Percentiles rank a stretch among this genome's conserved stretches.
Conservation (phyloP, 2,888 invertebrate genomes). For the Brachyptera putata region DNA sequence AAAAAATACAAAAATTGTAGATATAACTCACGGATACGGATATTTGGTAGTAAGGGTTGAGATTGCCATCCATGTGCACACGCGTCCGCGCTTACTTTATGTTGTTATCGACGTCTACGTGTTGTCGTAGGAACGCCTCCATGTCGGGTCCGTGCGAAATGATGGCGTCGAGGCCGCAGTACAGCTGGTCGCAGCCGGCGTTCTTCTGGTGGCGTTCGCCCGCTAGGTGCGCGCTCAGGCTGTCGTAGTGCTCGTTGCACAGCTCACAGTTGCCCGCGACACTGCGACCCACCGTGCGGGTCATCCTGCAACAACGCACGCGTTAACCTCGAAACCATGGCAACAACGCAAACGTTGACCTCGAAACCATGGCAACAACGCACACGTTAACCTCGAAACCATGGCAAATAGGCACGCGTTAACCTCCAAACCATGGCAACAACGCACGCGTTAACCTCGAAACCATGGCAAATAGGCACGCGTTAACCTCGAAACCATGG, state of each 20-base stretch:
- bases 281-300: slow-evolving; percentile 18
- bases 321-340: neutral
- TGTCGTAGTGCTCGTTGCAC: slow-evolving; percentile 69
- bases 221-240: slow-evolving; percentile 64
- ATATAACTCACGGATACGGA: too few species aligned
- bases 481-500: too few species aligned
- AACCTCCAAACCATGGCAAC: too few species aligned
- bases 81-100: too few species aligned
- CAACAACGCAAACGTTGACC: too few species aligned
- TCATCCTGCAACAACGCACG: slow-evolving; percentile 24
- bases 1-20: too few species aligned
- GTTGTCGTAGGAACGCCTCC: too few species aligned
- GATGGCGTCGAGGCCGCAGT: slow-evolving; percentile 66
- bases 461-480: too few species aligned
- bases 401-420: neutral
- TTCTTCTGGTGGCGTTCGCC: slow-evolving; percentile 70
- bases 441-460: neutral
- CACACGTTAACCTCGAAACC: too few species aligned
- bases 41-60: too few species aligned
- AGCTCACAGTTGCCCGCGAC: slow-evolving; percentile 71
- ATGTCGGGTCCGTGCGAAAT: slow-evolving; percentile 65
- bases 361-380: neutral
- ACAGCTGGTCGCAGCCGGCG: slow-evolving; percentile 69
- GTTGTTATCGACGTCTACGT: too few species aligned
- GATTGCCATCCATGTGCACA: too few species aligned